A percentile compares a stretch with the other conserved stretches of the same genome.
These are phyloP conservation scores for Guaruba guarouba DNA, from an alignment of 2,113 vertebrate genomes.

Conservation along the genomic window DNA sequence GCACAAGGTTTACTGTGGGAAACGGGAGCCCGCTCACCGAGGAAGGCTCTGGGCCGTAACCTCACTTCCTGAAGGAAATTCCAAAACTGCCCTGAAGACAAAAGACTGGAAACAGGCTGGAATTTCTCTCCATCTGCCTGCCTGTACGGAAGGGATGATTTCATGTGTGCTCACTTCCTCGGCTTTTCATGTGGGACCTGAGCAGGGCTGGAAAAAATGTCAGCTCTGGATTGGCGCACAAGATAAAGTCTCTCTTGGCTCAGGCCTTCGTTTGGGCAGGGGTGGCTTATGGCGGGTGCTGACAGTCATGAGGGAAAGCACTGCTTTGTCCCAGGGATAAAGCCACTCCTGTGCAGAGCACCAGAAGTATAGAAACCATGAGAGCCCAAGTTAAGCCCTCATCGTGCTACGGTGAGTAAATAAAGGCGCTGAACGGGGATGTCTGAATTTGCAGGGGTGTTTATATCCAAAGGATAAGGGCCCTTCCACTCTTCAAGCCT, in stretches of 20 bases:
- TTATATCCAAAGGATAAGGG: not conserved
- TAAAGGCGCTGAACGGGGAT: rapidly evolving
- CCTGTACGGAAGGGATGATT: slow-evolving; percentile 75
- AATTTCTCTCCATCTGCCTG: slow-evolving; percentile 78
- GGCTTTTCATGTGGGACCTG: slow-evolving; percentile 47
- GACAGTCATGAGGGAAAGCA: not conserved
- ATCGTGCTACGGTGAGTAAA: not conserved
- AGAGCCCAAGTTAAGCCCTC: not conserved
- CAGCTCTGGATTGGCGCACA: slow-evolving; percentile 15
- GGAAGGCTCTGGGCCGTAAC: slow-evolving; percentile 76
- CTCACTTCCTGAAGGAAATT: slow-evolving; percentile 82
- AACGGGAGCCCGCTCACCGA: slow-evolving; percentile 58
- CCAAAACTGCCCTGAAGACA: slow-evolving; percentile 80
- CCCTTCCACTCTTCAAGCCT: not conserved
- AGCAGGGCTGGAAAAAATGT: slow-evolving; percentile 48
- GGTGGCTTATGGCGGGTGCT: not conserved
- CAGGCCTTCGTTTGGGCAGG: not conserved
- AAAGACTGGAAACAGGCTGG: slow-evolving; percentile 77
- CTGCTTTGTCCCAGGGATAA: slow-evolving; percentile 4
- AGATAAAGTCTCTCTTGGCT: slow-evolving; percentile 32
- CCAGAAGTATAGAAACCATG: not conserved
- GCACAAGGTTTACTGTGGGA: slow-evolving; percentile 73
- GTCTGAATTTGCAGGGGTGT: not conserved
- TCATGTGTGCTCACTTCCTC: slow-evolving; percentile 78
- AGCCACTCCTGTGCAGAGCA: not conserved